phyloP scores from a whole-genome alignment of 2,888 invertebrate species.

The Abscondita cerata region DNA sequence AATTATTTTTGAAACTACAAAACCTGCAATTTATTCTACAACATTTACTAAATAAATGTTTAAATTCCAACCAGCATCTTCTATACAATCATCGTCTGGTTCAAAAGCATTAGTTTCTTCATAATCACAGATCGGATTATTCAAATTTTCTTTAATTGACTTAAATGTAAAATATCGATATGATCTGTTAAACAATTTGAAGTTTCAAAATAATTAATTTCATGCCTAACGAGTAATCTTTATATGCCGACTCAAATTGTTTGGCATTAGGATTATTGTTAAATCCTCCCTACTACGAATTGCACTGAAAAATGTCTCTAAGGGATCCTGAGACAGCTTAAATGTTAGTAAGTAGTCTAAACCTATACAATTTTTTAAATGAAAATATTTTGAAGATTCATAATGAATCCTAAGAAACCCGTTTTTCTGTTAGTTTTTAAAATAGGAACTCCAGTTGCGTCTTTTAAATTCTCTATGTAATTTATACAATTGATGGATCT shows the following conservation, averaged over 20 bases:
- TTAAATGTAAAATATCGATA: conserved; percentile 13
- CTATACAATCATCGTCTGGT: background rate
- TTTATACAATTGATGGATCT: background rate
- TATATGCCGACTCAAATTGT: conserved; percentile 33
- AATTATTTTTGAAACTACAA: conserved; percentile 14
- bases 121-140: background rate
- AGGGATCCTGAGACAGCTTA: conserved; percentile 34
- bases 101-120: background rate
- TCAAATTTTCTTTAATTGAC: background rate
- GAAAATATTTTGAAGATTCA: conserved; percentile 13
- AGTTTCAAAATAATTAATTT: conserved; percentile 10
- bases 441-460: conserved; percentile 11
- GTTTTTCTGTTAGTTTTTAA: conserved; percentile 9
- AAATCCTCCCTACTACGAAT: conserved; percentile 26
- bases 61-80: conserved; percentile 1
- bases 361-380: background rate
- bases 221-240: conserved; percentile 26
- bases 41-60: conserved; percentile 19
- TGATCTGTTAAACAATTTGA: conserved; percentile 17
- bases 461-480: conserved; percentile 2
- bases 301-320: conserved; percentile 34
- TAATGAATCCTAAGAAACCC: conserved; percentile 18
- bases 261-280: conserved; percentile 32
- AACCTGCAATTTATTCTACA: conserved; percentile 21
- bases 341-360: background rate